These are phyloP conservation scores for Macrobrachium nipponense DNA, from an alignment of 1,140 invertebrate species.

Conservation along the genomic window DNA sequence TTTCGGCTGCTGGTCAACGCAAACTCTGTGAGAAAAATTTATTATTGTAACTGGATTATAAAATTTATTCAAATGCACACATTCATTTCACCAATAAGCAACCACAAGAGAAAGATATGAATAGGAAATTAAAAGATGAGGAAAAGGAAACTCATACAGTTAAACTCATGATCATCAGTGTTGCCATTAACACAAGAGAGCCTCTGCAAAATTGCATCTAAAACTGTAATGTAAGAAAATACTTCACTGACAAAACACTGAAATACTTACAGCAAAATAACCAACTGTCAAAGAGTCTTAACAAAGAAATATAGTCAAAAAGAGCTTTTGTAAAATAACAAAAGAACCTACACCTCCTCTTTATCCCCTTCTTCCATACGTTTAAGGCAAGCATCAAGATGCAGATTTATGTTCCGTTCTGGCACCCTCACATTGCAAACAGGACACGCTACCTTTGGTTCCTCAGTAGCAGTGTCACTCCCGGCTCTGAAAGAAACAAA, in stretches of 20 bases:
- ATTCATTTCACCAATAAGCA: background rate
- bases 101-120: no score
- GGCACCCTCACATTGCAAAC: slow-evolving; percentile 30
- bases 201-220: no score
- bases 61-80: background rate
- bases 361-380: background rate
- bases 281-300: no score
- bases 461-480: background rate
- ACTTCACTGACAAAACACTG: no score
- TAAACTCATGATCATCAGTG: no score
- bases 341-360: slow-evolving; percentile 12
- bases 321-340: background rate
- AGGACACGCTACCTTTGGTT: slow-evolving; percentile 15
- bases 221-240: no score
- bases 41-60: background rate
- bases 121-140: no score
- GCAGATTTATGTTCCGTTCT: slow-evolving; percentile 32
- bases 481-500: background rate
- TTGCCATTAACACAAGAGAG: no score
- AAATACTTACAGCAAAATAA: no score
- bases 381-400: slow-evolving; percentile 43
- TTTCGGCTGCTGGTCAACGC: background rate
- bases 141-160: no score
- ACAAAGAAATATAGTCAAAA: background rate
- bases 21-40: background rate